Evolutionary conservation across 1,140 invertebrate genomes (phyloP).

Genomic region (Diplogasteroides magnus): DNA sequence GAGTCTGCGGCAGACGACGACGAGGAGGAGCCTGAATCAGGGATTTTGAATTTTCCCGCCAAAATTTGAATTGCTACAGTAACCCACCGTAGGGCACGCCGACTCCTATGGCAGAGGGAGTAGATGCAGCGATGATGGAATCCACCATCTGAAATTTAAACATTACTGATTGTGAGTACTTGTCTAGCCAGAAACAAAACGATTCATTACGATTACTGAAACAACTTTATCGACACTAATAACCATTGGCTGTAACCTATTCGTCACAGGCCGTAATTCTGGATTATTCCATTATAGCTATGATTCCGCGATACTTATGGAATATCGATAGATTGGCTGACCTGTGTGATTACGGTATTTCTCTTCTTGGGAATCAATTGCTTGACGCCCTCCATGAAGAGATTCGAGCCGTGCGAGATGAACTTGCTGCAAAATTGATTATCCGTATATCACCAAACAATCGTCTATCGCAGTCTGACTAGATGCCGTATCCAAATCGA

Average conservation of each 20-base stretch:
- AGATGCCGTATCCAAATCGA: slow-evolving; percentile 66
- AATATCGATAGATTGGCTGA: slow-evolving; percentile 12
- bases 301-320: not conserved
- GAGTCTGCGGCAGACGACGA: slow-evolving; percentile 71
- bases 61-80: slow-evolving; percentile 29
- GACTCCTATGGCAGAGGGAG: slow-evolving; percentile 55
- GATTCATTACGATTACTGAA: too few relatives aligned
- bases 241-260: too few relatives aligned
- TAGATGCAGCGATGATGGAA: slow-evolving; percentile 71
- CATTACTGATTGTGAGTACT: too few relatives aligned
- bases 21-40: not conserved
- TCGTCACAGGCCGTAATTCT: not conserved
- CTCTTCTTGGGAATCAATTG: slow-evolving; percentile 96
- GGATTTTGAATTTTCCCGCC: slow-evolving; percentile 11
- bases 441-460: slow-evolving; percentile 84
- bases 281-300: not conserved
- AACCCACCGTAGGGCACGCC: too few relatives aligned
- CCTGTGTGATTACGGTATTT: slow-evolving; percentile 80
- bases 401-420: slow-evolving; percentile 89
- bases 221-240: too few relatives aligned
- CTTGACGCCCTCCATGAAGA: slow-evolving; percentile 99
- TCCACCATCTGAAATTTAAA: slow-evolving; percentile 73
- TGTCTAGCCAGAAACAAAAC: too few relatives aligned
- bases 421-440: slow-evolving; percentile 95
- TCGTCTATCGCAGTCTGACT: slow-evolving; percentile 32